phyloP scores from a whole-genome alignment of 2,888 invertebrate genomes.

The Actias luna region DNA sequence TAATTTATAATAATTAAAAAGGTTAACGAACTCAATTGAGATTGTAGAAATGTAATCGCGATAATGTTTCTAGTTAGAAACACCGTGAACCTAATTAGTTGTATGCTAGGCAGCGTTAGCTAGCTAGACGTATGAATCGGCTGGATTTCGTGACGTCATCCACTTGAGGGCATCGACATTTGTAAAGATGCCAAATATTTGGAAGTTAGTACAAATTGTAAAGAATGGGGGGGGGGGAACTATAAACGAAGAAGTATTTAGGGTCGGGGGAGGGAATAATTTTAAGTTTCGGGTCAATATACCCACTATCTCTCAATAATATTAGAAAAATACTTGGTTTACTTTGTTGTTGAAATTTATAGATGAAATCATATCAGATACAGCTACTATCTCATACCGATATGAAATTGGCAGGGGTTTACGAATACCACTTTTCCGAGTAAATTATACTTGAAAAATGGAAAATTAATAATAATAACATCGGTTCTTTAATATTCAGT shows the following conservation, averaged over 20 bases:
- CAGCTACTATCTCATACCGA: no score
- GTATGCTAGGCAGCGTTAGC: constrained; percentile 4
- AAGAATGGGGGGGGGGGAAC: not conserved
- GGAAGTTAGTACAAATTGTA: constrained; percentile 19
- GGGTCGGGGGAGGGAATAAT: not conserved
- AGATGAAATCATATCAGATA: not conserved
- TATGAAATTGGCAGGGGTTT: no score
- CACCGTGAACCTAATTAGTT: constrained; percentile 7
- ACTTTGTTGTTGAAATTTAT: not conserved
- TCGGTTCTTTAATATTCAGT: no score
- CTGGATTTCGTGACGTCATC: constrained; percentile 29
- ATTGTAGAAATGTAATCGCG: not conserved
- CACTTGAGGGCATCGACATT: constrained; percentile 31
- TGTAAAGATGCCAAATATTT: constrained; percentile 29
- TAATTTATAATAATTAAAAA: constrained; percentile 4
- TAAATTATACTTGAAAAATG: no score
- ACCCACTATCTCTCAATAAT: not conserved
- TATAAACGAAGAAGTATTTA: constrained; percentile 13
- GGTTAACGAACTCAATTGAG: not conserved
- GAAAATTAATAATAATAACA: no score
- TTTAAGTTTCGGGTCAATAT: constrained; percentile 13
- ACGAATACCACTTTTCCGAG: no score
- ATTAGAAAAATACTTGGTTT: not conserved
- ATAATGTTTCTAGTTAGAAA: not conserved
- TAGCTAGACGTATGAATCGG: constrained; percentile 27